These are phyloP conservation scores for Osmoderma eremita DNA, from an alignment of 2,888 invertebrate genomes.

Conservation along the genomic window DNA sequence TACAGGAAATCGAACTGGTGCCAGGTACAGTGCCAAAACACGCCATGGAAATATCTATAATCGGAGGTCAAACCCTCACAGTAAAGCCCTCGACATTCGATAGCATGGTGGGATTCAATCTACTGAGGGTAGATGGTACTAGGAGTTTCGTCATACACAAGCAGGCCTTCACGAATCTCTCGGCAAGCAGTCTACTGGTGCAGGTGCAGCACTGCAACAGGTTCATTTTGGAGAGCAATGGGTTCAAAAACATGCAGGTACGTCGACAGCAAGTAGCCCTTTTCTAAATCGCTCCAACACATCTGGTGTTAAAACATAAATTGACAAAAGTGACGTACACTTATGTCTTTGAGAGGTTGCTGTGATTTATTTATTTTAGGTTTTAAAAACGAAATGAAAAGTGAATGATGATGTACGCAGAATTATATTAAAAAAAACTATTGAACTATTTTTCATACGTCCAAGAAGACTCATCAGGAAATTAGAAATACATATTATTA, in stretches of 20 bases:
- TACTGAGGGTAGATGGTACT: slow-evolving; percentile 68
- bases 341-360: too few species aligned
- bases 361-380: too few species aligned
- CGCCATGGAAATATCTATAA: slow-evolving; percentile 70
- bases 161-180: slow-evolving; percentile 71
- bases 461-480: too few species aligned
- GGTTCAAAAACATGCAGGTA: slow-evolving; percentile 71
- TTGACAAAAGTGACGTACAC: too few species aligned
- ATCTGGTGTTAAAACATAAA: too few species aligned
- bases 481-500: too few species aligned
- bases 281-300: too few species aligned
- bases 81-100: slow-evolving; percentile 70
- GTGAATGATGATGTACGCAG: too few species aligned
- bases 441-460: too few species aligned
- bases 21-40: slow-evolving; percentile 68
- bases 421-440: too few species aligned
- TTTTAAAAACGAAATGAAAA: too few species aligned
- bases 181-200: slow-evolving; percentile 69
- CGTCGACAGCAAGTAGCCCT: slow-evolving; percentile 43
- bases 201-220: slow-evolving; percentile 71
- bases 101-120: slow-evolving; percentile 66
- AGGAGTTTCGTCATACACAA: slow-evolving; percentile 68
- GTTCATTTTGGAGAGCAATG: slow-evolving; percentile 70
- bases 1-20: slow-evolving; percentile 66
- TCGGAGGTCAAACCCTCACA: slow-evolving; percentile 67